phyloP scores from a whole-genome alignment of 2,113 vertebrate genomes.

The Acanthochromis polyacanthus region DNA sequence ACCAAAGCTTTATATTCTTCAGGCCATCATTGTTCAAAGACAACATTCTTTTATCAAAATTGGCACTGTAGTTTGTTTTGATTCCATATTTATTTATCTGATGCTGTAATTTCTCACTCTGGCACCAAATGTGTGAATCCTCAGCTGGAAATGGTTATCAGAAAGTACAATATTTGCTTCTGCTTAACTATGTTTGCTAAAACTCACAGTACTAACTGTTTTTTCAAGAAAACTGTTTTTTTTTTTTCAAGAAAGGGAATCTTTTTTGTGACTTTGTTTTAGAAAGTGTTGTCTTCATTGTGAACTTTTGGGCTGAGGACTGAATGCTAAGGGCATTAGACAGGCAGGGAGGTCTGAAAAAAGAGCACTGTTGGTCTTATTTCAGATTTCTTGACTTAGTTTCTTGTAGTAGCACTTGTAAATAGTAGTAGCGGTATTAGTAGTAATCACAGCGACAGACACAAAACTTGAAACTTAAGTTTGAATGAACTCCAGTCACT shows the following conservation, averaged over 20 bases:
- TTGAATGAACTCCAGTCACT: too few species aligned
- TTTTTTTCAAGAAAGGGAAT: not conserved
- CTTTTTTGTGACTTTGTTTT: not conserved
- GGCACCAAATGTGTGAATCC: conserved; percentile 13
- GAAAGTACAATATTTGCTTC: not conserved
- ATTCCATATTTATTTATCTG: not conserved
- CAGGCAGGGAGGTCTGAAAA: not conserved
- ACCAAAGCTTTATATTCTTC: too few species aligned
- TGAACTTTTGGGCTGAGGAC: not conserved
- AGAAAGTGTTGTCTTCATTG: not conserved
- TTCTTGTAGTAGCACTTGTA: not conserved
- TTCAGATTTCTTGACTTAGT: not conserved
- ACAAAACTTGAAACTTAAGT: too few species aligned
- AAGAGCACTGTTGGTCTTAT: too few species aligned
- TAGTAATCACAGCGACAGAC: not conserved
- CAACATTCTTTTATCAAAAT: too few species aligned
- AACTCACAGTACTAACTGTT: not conserved
- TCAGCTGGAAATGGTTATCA: conserved; percentile 21
- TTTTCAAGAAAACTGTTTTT: not conserved
- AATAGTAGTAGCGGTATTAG: not conserved
- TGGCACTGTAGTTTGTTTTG: not conserved
- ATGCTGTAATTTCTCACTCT: conserved; percentile 8
- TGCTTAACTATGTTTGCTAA: conserved; percentile 5
- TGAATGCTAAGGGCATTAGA: not conserved
- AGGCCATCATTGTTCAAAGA: not conserved